phyloP scores from a whole-genome alignment of 2,113 vertebrate genomes.

The Arothron firmamentum region DNA sequence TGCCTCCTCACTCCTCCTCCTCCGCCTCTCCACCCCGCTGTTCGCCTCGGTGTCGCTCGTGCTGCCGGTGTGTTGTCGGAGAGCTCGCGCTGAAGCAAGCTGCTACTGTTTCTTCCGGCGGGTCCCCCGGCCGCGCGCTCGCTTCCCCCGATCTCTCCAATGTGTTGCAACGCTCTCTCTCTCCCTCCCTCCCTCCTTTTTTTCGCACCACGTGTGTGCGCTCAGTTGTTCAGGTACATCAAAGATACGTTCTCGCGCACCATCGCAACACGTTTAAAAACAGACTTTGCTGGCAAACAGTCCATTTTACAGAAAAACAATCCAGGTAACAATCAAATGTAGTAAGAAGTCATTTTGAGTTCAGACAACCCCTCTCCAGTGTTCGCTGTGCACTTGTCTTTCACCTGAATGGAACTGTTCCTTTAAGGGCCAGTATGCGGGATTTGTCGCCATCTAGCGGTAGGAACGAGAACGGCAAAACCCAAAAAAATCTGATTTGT shows the following conservation, averaged over 20 bases:
- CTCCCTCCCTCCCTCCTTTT: neutral
- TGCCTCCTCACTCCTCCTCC: constrained; percentile 37
- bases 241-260: neutral
- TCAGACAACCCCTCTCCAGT: too few species aligned
- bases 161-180: constrained; percentile 10
- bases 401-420: too few species aligned
- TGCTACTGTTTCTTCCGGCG: constrained; percentile 59
- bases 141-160: constrained; percentile 40
- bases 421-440: too few species aligned
- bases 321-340: too few species aligned
- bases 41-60: constrained; percentile 51
- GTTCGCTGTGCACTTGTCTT: too few species aligned
- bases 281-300: neutral
- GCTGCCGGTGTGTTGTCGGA: constrained; percentile 38
- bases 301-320: too few species aligned
- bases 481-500: too few species aligned
- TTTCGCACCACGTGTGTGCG: neutral
- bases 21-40: constrained; percentile 55
- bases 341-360: too few species aligned
- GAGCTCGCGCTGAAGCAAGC: constrained; percentile 37
- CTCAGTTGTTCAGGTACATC: constrained; percentile 11
- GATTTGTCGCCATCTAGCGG: too few species aligned
- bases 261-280: neutral
- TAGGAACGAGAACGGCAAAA: too few species aligned
- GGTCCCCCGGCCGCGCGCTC: constrained; percentile 48